phyloP scores from a whole-genome alignment of 2,888 invertebrate genomes.

The Eupithecia pulchellata region DNA sequence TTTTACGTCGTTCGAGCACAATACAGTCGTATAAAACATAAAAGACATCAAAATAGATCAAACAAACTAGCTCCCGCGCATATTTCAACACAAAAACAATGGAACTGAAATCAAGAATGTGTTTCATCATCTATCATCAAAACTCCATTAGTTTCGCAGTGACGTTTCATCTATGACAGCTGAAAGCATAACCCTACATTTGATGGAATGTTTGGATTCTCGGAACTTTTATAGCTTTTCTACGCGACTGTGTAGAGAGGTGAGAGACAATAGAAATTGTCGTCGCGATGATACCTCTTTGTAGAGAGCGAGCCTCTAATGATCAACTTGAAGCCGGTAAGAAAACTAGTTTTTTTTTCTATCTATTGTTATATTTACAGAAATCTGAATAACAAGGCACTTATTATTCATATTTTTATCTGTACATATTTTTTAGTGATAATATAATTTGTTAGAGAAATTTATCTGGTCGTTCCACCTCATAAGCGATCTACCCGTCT shows the following conservation, averaged over 20 bases:
- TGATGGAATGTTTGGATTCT: background rate
- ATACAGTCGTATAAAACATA: background rate
- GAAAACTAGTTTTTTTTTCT: too few relatives aligned
- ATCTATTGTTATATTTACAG: too few relatives aligned
- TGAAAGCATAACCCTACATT: background rate
- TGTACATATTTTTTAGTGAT: too few relatives aligned
- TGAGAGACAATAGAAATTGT: background rate
- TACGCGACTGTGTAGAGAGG: background rate
- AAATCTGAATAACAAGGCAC: too few relatives aligned
- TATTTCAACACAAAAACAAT: slow-evolving; percentile 23
- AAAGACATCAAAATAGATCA: background rate
- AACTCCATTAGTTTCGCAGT: slow-evolving; percentile 32
- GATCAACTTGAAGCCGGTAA: too few relatives aligned
- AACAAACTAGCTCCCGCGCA: slow-evolving; percentile 10
- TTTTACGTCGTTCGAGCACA: background rate
- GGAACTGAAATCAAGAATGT: slow-evolving; percentile 22
- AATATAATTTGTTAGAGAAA: too few relatives aligned
- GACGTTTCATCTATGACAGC: slow-evolving; percentile 23
- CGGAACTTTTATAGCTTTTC: background rate
- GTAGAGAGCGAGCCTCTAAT: too few relatives aligned
- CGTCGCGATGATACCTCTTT: background rate
- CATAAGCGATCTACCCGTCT: too few relatives aligned
- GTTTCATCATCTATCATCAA: slow-evolving; percentile 34
- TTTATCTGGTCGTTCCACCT: too few relatives aligned
- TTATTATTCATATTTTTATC: too few relatives aligned